Evolutionary conservation across 1,140 invertebrate species (phyloP), one percentile per base, ranked within the genome.

Genomic region (Ridgeia piscesae): DNA sequence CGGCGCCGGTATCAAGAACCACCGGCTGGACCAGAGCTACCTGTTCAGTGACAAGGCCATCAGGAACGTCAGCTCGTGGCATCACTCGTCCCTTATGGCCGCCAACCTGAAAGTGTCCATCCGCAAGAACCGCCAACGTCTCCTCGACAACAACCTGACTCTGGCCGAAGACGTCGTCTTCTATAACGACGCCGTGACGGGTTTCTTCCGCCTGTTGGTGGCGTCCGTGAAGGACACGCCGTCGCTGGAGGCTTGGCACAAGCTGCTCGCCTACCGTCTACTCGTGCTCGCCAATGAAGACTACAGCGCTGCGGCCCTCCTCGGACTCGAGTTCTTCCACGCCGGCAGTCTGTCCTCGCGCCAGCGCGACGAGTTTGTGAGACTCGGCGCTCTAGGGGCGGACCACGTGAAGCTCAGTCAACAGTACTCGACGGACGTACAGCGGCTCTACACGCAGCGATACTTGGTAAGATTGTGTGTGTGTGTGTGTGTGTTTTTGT

Each of bases 401-500:
- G 89, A 90, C 8, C 33, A 90, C 89, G 35, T 90, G 17, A 90
- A 90, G n/a, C n/a, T 34, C 9, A 35, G 89, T 35, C 0, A 34
- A 33, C 35, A 90, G 34, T 90, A 90, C 89, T 90, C 89, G 89
- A 90, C 6, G 89, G 58, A 77, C 2, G 58, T 77, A 31, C 58
- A 77, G 27, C 58, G 27, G 27, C 58, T 77, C 11, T 77, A 77
- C 58, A 90, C 9, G 89, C 17, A 34, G 34, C 34, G 4, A 27
- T 35, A 34, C n/a, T n/a, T 34, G 89, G 35, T 90, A 35, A 33
- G 33, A 17, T 4, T 42, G 42, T 42, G 93, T 94, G 92, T 94
- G 93, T 93, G 93, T 91, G 93, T 94, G 93, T 42, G 42, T 42
- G 42, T 42, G 42, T 42, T 42, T 42, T 4, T 42, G 42, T 42